Percentiles rank a stretch among this genome's conserved stretches.
These are phyloP conservation scores for Hylomyscus alleni DNA, from an alignment of 2,797 vertebrate species.

Conservation along the genomic window DNA sequence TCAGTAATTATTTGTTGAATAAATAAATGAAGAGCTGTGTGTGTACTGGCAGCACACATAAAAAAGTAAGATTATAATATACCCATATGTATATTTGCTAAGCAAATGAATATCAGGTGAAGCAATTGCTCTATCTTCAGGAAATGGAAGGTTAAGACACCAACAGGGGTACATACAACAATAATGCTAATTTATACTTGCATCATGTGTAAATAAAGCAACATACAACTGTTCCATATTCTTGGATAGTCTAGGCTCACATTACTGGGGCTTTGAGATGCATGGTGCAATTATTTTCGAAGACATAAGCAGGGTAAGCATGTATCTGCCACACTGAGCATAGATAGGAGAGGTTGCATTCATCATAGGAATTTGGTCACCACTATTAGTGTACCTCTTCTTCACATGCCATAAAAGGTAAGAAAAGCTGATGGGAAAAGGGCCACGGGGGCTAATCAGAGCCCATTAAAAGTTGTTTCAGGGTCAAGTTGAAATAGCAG, in stretches of 20 bases:
- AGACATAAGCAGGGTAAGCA: neutral
- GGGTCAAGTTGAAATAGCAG: neutral
- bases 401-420: neutral
- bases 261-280: neutral
- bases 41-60: slow-evolving; percentile 15
- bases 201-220: neutral
- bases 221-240: neutral
- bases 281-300: neutral
- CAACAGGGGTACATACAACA: neutral
- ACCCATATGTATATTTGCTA: slow-evolving; percentile 59
- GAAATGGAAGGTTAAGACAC: neutral
- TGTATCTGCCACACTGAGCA: neutral
- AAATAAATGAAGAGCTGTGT: slow-evolving; percentile 73
- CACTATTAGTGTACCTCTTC: neutral
- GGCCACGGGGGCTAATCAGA: neutral
- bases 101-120: slow-evolving; percentile 68
- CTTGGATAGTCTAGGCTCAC: neutral
- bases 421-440: neutral
- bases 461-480: neutral
- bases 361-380: neutral
- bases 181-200: slow-evolving; percentile 6
- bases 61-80: slow-evolving; percentile 64
- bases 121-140: slow-evolving; percentile 32
- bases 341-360: neutral
- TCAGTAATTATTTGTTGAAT: slow-evolving; percentile 77